Conservation (phyloP, 2,888 invertebrate species). For the Calephelis perditalis region DNA sequence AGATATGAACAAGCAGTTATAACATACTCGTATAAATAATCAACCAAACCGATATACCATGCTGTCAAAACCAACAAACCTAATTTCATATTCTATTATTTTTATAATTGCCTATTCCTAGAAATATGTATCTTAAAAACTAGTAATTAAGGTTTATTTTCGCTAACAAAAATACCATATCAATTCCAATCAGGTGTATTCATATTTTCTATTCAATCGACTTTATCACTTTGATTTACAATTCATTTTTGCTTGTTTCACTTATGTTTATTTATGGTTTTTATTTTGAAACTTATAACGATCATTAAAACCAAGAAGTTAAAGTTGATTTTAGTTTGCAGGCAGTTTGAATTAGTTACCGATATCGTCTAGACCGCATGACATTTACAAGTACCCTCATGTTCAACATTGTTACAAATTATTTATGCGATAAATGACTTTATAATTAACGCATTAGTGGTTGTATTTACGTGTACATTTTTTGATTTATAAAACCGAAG, state of each 20-base stretch:
- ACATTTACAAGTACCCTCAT: slow-evolving; percentile 26
- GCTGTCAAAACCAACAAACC: slow-evolving; percentile 2
- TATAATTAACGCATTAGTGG: slow-evolving; percentile 19
- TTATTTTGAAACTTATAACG: background rate
- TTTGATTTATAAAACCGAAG: slow-evolving; percentile 3
- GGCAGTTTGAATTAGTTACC: slow-evolving; percentile 12
- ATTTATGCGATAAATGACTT: slow-evolving; percentile 25
- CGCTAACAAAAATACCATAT: background rate
- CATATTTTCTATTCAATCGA: background rate
- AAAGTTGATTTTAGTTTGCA: slow-evolving; percentile 23
- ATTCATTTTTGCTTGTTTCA: slow-evolving; percentile 6
- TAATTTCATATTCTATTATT: slow-evolving; percentile 46
- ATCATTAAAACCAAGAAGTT: slow-evolving; percentile 15
- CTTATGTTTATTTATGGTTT: background rate
- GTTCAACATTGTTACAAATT: slow-evolving; percentile 15
- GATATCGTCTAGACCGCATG: slow-evolving; percentile 19
- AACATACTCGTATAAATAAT: too few relatives aligned
- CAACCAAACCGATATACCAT: too few relatives aligned
- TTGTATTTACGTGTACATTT: slow-evolving; percentile 20
- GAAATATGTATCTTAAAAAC: background rate
- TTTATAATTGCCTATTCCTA: slow-evolving; percentile 27
- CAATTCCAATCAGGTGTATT: background rate
- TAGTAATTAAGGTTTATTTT: background rate
- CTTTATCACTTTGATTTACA: background rate
- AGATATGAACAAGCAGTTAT: too few relatives aligned